Conservation (phyloP, 2,888 invertebrate genomes). For the Falcaria lacertinaria region DNA sequence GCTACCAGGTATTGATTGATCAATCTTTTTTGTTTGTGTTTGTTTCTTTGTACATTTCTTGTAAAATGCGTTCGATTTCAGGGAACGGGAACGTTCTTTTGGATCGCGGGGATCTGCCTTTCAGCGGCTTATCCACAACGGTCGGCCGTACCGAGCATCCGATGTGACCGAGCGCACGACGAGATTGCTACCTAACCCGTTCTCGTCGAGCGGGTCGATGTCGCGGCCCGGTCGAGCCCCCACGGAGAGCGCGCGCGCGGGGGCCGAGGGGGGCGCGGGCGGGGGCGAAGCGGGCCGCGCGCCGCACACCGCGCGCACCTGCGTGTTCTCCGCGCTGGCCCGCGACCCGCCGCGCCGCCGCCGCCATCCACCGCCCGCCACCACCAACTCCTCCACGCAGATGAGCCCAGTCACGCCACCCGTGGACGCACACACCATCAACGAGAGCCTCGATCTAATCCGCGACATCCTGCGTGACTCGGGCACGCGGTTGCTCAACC, state of each 20-base stretch:
- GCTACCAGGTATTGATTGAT: conserved; percentile 32
- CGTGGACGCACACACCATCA: conserved; percentile 65
- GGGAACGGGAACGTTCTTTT: conserved; percentile 52
- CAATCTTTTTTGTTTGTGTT: not conserved
- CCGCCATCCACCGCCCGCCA: conserved; percentile 29
- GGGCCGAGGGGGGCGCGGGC: too few species aligned
- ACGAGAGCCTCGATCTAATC: conserved; percentile 68
- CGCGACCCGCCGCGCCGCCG: not conserved
- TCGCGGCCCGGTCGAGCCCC: conserved; percentile 34
- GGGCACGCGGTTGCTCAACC: conserved; percentile 63
- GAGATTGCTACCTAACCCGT: conserved; percentile 62
- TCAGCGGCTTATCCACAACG: conserved; percentile 52
- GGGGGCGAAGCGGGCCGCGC: conserved; percentile 4
- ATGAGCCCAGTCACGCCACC: conserved; percentile 46
- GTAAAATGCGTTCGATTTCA: conserved; percentile 20
- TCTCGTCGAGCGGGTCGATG: conserved; percentile 46
- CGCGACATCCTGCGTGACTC: conserved; percentile 72
- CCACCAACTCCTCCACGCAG: conserved; percentile 51
- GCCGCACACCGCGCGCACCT: conserved; percentile 28
- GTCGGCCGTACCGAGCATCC: conserved; percentile 47
- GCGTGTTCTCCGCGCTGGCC: conserved; percentile 2
- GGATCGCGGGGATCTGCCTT: conserved; percentile 66
- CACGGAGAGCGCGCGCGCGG: conserved; percentile 24
- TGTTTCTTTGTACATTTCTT: not conserved
- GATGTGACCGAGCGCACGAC: conserved; percentile 49